Percentiles rank a stretch among this genome's conserved stretches.
These are phyloP conservation scores for Serrognathus titanus DNA, from an alignment of 2,888 invertebrate species.

Conservation along the genomic window DNA sequence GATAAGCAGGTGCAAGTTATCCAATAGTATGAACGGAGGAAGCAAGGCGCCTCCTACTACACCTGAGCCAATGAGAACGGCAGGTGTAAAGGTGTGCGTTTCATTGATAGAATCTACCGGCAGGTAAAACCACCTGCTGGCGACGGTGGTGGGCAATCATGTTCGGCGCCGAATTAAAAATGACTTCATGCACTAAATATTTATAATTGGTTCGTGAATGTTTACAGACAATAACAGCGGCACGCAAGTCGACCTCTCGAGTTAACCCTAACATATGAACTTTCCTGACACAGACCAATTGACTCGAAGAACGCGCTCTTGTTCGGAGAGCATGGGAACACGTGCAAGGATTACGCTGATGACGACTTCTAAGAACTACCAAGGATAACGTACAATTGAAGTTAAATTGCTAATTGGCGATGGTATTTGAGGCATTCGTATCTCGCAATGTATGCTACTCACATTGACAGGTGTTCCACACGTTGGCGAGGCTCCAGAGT, in stretches of 20 bases:
- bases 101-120: conserved; percentile 5
- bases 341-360: conserved; percentile 18
- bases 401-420: no score
- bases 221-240: conserved; percentile 32
- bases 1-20: conserved; percentile 17
- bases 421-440: no score
- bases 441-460: conserved; percentile 50
- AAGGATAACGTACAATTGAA: not conserved
- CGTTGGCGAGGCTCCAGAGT: conserved; percentile 74
- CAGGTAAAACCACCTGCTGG: conserved; percentile 27
- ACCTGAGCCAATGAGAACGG: conserved; percentile 31
- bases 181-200: conserved; percentile 25
- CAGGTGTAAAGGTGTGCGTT: conserved; percentile 16
- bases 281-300: conserved; percentile 33
- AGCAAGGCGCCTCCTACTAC: conserved; percentile 26
- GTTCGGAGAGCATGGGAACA: conserved; percentile 30
- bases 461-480: conserved; percentile 73
- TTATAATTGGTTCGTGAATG: conserved; percentile 27
- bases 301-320: conserved; percentile 33
- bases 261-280: conserved; percentile 35
- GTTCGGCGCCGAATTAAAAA: conserved; percentile 18
- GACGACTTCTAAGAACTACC: conserved; percentile 10
- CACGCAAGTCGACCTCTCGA: conserved; percentile 31
- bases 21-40: conserved; percentile 14
- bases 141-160: conserved; percentile 1